phyloP scores from a whole-genome alignment of 2,888 invertebrate genomes.

The Microctonus hyperodae region DNA sequence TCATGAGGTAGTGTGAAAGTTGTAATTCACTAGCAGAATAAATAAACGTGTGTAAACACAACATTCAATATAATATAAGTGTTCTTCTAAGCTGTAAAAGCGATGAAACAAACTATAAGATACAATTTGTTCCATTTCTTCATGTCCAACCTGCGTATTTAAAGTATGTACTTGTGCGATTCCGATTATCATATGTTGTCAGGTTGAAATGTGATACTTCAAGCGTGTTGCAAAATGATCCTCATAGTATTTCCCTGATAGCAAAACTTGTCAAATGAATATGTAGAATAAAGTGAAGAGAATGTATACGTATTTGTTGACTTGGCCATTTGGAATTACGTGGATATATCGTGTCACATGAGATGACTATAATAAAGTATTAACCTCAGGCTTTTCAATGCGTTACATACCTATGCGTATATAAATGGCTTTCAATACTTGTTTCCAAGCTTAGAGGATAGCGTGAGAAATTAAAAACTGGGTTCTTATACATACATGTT shows the following conservation, averaged over 20 bases:
- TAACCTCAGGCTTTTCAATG: slow-evolving; percentile 12
- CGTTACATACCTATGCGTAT: slow-evolving; percentile 6
- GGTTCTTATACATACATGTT: background rate
- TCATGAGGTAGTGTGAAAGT: slow-evolving; percentile 6
- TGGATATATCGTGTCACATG: slow-evolving; percentile 38
- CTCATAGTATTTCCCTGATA: slow-evolving; percentile 44
- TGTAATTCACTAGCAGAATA: background rate
- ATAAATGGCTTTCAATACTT: slow-evolving; percentile 30
- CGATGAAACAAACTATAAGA: slow-evolving; percentile 18
- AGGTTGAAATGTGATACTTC: slow-evolving; percentile 6
- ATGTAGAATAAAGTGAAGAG: background rate
- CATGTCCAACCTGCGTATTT: background rate
- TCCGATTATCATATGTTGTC: background rate
- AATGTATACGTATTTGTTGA: background rate
- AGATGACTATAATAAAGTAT: slow-evolving; percentile 29
- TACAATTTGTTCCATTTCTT: slow-evolving; percentile 2
- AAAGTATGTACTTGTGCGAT: background rate
- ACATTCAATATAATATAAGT: background rate
- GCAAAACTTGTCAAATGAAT: slow-evolving; percentile 35
- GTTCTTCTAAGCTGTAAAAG: background rate
- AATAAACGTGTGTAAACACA: background rate
- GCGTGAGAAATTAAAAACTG: slow-evolving; percentile 1
- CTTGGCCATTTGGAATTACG: slow-evolving; percentile 43
- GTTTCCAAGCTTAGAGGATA: background rate
- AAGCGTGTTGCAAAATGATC: slow-evolving; percentile 41